Evolutionary conservation across 1,140 invertebrate genomes (phyloP).

Genomic region (Drosophila pallidifrons): DNA sequence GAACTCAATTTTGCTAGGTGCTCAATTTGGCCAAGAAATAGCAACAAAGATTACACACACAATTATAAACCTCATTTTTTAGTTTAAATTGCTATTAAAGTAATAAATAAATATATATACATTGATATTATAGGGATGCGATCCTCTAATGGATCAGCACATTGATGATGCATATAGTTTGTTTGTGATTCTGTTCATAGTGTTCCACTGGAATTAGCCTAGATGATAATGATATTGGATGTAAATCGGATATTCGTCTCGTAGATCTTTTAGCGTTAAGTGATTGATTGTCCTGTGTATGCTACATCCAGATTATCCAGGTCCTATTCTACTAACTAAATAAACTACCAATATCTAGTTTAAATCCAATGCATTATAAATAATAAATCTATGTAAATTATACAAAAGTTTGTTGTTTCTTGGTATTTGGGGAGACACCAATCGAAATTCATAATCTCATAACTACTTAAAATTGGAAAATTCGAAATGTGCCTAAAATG

Average conservation of each 20-base stretch:
- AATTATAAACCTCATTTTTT: slow-evolving; percentile 69
- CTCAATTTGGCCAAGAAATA: slow-evolving; percentile 47
- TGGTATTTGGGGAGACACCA: not conserved
- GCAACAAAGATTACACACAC: slow-evolving; percentile 19
- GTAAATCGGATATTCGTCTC: slow-evolving; percentile 51
- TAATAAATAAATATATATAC: slow-evolving; percentile 11
- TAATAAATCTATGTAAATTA: slow-evolving; percentile 26
- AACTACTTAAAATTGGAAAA: too few relatives aligned
- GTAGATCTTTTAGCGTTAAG: slow-evolving; percentile 67
- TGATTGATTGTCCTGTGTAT: slow-evolving; percentile 12
- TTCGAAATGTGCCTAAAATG: too few relatives aligned
- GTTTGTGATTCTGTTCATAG: slow-evolving; percentile 68
- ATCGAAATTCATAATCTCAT: too few relatives aligned
- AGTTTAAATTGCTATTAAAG: slow-evolving; percentile 75
- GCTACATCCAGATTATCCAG: slow-evolving; percentile 33
- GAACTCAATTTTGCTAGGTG: slow-evolving; percentile 45
- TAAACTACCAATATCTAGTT: slow-evolving; percentile 36
- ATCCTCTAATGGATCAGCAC: slow-evolving; percentile 38
- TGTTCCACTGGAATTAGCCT: slow-evolving; percentile 45
- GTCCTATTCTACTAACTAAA: slow-evolving; percentile 29
- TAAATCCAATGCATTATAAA: slow-evolving; percentile 43
- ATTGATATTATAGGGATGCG: slow-evolving; percentile 51
- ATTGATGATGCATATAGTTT: slow-evolving; percentile 52
- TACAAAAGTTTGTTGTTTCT: slow-evolving; percentile 2
- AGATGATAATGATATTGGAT: slow-evolving; percentile 35